Evolutionary conservation across 2,888 invertebrate genomes (phyloP).

Genomic region (Eupithecia centaureata): DNA sequence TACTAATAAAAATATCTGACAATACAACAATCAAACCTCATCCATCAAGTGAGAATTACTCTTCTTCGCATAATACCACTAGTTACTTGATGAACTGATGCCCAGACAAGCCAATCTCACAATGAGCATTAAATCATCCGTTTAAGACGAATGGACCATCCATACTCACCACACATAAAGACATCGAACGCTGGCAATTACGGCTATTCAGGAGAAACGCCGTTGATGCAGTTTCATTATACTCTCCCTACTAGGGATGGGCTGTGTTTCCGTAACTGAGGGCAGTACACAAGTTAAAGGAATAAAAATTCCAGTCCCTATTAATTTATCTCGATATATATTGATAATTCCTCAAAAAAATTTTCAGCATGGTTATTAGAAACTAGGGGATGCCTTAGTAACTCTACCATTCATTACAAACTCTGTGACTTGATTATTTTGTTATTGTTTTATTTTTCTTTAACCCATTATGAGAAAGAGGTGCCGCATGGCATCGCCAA

Average conservation of each 20-base stretch:
- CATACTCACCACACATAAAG: constrained; percentile 52
- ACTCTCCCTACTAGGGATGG: constrained; percentile 56
- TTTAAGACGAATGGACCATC: constrained; percentile 40
- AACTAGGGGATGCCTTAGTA: too few relatives aligned
- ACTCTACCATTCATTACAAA: too few relatives aligned
- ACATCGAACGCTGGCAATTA: constrained; percentile 72
- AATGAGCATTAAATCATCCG: constrained; percentile 34
- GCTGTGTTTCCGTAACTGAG: constrained; percentile 11
- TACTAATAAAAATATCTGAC: background rate
- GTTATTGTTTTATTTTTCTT: too few relatives aligned
- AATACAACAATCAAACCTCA: constrained; percentile 1
- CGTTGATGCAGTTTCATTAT: constrained; percentile 81
- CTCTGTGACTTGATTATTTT: too few relatives aligned
- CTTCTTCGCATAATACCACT: constrained; percentile 26
- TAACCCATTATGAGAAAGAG: too few relatives aligned
- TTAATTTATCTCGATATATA: too few relatives aligned
- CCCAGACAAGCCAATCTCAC: constrained; percentile 30
- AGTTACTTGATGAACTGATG: constrained; percentile 27
- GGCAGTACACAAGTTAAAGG: too few relatives aligned
- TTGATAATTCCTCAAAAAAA: too few relatives aligned
- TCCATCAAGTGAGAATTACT: constrained; percentile 18
- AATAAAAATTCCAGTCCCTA: too few relatives aligned
- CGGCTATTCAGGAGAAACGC: constrained; percentile 70
- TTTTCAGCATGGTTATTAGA: too few relatives aligned
- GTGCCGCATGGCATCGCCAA: too few relatives aligned